Conservation (phyloP, 1,140 invertebrate species). For the Drosophila sp. region DNA sequence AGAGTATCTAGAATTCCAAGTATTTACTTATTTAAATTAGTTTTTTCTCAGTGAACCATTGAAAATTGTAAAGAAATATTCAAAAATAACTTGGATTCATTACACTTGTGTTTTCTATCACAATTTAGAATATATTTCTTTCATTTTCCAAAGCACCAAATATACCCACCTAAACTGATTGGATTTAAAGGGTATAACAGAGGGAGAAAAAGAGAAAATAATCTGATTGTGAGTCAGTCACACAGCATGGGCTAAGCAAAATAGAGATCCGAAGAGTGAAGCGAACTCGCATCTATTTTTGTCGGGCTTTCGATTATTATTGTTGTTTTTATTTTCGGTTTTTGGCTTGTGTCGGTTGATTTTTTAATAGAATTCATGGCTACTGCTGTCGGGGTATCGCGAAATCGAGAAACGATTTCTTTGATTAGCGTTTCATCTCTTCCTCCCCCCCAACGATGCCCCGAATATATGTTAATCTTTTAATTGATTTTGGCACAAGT, state of each 20-base stretch:
- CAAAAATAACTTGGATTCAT: too few species aligned
- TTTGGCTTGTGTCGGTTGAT: slow-evolving; percentile 71
- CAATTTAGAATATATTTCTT: too few species aligned
- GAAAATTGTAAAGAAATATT: too few species aligned
- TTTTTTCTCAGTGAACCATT: too few species aligned
- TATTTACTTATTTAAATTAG: too few species aligned
- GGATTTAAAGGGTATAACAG: background rate
- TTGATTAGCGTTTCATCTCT: slow-evolving; percentile 39
- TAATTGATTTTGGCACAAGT: slow-evolving; percentile 76
- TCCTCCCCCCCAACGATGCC: background rate
- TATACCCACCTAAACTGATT: background rate
- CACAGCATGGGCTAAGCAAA: slow-evolving; percentile 1
- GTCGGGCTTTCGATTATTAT: slow-evolving; percentile 28
- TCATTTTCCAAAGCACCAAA: too few species aligned
- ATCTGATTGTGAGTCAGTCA: background rate
- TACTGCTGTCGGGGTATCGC: too few species aligned
- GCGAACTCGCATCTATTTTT: too few species aligned
- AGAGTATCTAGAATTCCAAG: too few species aligned
- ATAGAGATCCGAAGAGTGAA: background rate
- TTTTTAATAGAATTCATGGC: slow-evolving; percentile 61
- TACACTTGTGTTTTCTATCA: too few species aligned
- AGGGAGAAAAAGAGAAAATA: background rate
- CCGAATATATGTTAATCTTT: slow-evolving; percentile 44
- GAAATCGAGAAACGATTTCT: slow-evolving; percentile 6
- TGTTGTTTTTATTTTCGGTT: slow-evolving; percentile 29